Base-by-base conservation (phyloP, 1,140 invertebrate species). In the Aphelenchoides fujianensis region DNA sequence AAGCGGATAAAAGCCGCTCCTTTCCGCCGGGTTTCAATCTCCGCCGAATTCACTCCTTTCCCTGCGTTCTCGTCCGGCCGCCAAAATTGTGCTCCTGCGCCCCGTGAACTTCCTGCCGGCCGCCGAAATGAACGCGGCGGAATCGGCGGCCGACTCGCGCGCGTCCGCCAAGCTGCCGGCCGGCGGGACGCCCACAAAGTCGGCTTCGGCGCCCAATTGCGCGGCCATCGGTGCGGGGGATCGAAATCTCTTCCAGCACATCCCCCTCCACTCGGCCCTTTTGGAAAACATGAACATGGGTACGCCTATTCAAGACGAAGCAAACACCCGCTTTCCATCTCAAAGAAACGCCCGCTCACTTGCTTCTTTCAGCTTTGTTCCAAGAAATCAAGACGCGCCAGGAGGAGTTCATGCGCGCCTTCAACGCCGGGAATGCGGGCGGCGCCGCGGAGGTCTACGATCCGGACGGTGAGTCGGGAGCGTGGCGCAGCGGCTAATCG, bases 351-450 rank as follows among this genome's bases (percentile, higher is more conserved):
- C 5, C 28, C 28, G 5, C 35, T 30, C 32, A 0, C 66, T 68
- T 16, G 66, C n/a, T 28, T 37, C 57, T 75, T 83, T 75, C 52
- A 82, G 82, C 82, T 53, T 70, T 83, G 2, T 83, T 83, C 79
- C 82, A 83, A 76, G 82, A 84, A 75, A 83, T 83, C 76, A 83
- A 84, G 36, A 61, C 52, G 41, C 82, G 81, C 62, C 82, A 83
- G 55, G 79, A 72, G 34, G 82, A 84, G 16, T 84, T 82, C 63
- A 80, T 81, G 81, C 81, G 79, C 48, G 73, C 70, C 3, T 83
- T 83, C 76, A 84, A 84, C 36, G 82, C 81, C 27, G 81, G 82
- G 12, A 72, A 83, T 62, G 77, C 81, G 9, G 55, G 73, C 27
- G 72, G 72, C 52, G 81, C 81, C 28, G 78, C 81, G 9, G 68